Evolutionary conservation across 2,888 invertebrate species (phyloP), one percentile per base, ranked within the genome.

Genomic region (Cataglyphis altisquamis): DNA sequence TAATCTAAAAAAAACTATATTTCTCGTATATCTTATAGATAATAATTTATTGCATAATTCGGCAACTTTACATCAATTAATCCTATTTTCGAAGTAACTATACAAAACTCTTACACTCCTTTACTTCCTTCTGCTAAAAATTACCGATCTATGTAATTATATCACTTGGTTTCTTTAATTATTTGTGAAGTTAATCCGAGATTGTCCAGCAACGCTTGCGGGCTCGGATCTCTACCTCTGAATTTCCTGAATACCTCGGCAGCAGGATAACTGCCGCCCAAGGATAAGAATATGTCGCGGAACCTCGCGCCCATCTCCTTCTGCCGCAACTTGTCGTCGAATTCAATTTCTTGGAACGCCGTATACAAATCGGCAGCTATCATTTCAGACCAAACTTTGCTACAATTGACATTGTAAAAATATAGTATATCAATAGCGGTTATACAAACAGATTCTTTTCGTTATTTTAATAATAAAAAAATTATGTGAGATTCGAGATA

Each of bases 311-410:
- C 97, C 6, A 97, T 96, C 66, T 96, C 96, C 86, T 96, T 93
- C 85, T 96, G 95, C 15, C 96, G 95, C 0, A 95, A 95, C 88
- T 95, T 95, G 88, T 95, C 95, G 0, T 95, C 96, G 3, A 63
- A 36, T 0, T 90, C 75, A 39, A 90, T 57, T 94, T 98, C 98
- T 85, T 97, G 96, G 94, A 99, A 99, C 70, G 98, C 97, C 93
- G 97, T 97, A 93, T 97, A 98, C 48, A 97, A 96, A 94, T 99
- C 99, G 0, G 99, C 98, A 0, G 99, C 99, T 70, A 99, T 96
- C 96, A 99, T 97, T 92, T 96, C 96, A 1, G 98, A 97, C 98
- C 99, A 99, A 21, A 98, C 94, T 92, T 97, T 96, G 78, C 98
- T 97, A 93, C 97, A 99, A 94, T 57, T 15, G 45, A 63, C 52